phyloP scores from a whole-genome alignment of 2,888 invertebrate species.

The Chrysolina oricalcia region DNA sequence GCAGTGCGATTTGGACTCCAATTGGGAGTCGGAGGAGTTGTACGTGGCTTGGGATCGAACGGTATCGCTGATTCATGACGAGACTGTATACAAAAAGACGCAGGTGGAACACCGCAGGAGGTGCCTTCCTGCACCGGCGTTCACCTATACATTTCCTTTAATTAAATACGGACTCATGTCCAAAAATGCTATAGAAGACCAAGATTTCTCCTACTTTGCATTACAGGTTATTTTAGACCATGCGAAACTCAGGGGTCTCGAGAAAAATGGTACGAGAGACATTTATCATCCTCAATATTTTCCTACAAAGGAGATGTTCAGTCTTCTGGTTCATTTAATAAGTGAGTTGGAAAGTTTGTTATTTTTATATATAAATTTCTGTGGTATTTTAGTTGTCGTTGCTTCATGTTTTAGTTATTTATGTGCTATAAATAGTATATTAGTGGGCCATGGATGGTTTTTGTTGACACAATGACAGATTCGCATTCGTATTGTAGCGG shows the following conservation, averaged over 20 bases:
- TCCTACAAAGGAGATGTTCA: slow-evolving; percentile 88
- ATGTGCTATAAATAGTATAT: too few species aligned
- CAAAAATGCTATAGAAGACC: slow-evolving; percentile 72
- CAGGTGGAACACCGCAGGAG: slow-evolving; percentile 52
- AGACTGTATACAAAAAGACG: slow-evolving; percentile 70
- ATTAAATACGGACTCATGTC: slow-evolving; percentile 77
- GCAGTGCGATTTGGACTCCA: slow-evolving; percentile 83
- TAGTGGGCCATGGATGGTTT: too few species aligned
- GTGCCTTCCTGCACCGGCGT: slow-evolving; percentile 81
- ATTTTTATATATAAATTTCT: too few species aligned
- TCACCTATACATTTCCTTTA: slow-evolving; percentile 88
- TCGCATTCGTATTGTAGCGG: too few species aligned
- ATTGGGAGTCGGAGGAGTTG: slow-evolving; percentile 85
- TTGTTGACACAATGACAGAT: too few species aligned
- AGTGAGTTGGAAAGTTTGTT: slow-evolving; percentile 71
- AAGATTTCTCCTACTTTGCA: slow-evolving; percentile 76
- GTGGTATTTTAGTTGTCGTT: too few species aligned
- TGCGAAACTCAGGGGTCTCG: slow-evolving; percentile 76
- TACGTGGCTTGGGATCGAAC: slow-evolving; percentile 77
- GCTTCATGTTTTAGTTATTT: too few species aligned
- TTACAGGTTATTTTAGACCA: slow-evolving; percentile 83
- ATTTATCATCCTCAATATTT: slow-evolving; percentile 84
- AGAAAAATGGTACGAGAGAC: slow-evolving; percentile 71
- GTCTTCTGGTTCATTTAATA: slow-evolving; percentile 85
- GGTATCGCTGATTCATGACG: slow-evolving; percentile 75